Percentiles rank a stretch among this genome's conserved stretches.
These are phyloP conservation scores for Branchinecta lindahli DNA, from an alignment of 1,140 invertebrate genomes.

Conservation along the genomic window DNA sequence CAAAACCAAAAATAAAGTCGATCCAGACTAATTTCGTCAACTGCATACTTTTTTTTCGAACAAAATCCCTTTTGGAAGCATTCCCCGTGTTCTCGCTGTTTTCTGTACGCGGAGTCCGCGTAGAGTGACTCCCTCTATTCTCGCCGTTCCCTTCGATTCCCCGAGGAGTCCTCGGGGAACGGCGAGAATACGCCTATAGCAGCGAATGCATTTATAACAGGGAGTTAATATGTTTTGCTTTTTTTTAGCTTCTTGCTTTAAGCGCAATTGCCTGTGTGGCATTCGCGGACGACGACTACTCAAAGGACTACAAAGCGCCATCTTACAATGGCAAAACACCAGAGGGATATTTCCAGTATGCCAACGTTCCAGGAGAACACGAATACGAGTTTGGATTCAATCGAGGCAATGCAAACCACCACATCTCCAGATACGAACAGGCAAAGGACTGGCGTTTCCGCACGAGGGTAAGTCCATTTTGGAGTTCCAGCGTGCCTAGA, in stretches of 20 bases:
- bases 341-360: constrained; percentile 33
- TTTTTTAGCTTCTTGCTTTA: neutral
- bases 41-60: too few species aligned
- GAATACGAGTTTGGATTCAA: constrained; percentile 50
- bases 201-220: too few species aligned
- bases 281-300: neutral
- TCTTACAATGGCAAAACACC: constrained; percentile 19
- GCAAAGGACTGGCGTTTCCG: constrained; percentile 25
- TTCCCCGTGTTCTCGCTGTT: too few species aligned
- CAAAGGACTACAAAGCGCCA: constrained; percentile 16
- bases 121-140: too few species aligned
- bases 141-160: too few species aligned
- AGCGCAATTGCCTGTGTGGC: neutral
- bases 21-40: too few species aligned
- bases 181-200: too few species aligned
- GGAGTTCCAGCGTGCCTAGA: too few species aligned
- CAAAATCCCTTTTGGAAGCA: too few species aligned
- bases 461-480: constrained; percentile 7
- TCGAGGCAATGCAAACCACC: constrained; percentile 48
- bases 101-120: too few species aligned
- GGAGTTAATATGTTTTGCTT: neutral
- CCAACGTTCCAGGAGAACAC: constrained; percentile 44
- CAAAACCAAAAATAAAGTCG: too few species aligned
- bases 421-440: constrained; percentile 49
- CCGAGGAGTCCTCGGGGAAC: too few species aligned